Conservation (phyloP, 2,888 invertebrate genomes). For the Cyclophora punctaria region DNA sequence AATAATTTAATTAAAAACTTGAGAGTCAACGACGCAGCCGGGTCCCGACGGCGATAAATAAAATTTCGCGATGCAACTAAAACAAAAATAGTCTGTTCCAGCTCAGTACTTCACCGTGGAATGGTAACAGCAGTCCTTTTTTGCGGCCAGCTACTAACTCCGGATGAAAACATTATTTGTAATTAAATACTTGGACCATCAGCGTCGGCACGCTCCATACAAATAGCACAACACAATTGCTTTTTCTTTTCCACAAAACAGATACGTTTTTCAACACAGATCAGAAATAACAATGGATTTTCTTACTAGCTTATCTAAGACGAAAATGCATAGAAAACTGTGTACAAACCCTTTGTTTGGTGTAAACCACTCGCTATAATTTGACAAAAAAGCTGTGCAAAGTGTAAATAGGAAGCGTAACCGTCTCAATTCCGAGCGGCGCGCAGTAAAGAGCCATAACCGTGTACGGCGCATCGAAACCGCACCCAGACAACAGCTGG, state of each 20-base stretch:
- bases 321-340: too few relatives aligned
- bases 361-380: slow-evolving; percentile 5
- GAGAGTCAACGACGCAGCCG: slow-evolving; percentile 38
- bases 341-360: not conserved
- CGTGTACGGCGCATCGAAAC: slow-evolving; percentile 28
- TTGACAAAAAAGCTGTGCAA: slow-evolving; percentile 13
- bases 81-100: slow-evolving; percentile 20
- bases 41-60: slow-evolving; percentile 55
- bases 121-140: slow-evolving; percentile 28
- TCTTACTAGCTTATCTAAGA: too few relatives aligned
- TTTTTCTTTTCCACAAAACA: slow-evolving; percentile 1
- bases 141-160: slow-evolving; percentile 28
- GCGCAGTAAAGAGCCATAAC: slow-evolving; percentile 31
- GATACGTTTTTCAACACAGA: not conserved
- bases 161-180: slow-evolving; percentile 19
- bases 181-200: slow-evolving; percentile 18
- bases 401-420: slow-evolving; percentile 22
- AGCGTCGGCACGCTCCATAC: slow-evolving; percentile 8
- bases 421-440: slow-evolving; percentile 21
- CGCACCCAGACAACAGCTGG: slow-evolving; percentile 42
- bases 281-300: too few relatives aligned
- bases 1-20: slow-evolving; percentile 67
- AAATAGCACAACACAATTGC: slow-evolving; percentile 8
- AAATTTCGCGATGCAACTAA: slow-evolving; percentile 43
- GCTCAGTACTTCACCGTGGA: slow-evolving; percentile 22